These are phyloP conservation scores for Carterocephalus palaemon DNA, from an alignment of 2,888 invertebrate genomes.

Conservation along the genomic window DNA sequence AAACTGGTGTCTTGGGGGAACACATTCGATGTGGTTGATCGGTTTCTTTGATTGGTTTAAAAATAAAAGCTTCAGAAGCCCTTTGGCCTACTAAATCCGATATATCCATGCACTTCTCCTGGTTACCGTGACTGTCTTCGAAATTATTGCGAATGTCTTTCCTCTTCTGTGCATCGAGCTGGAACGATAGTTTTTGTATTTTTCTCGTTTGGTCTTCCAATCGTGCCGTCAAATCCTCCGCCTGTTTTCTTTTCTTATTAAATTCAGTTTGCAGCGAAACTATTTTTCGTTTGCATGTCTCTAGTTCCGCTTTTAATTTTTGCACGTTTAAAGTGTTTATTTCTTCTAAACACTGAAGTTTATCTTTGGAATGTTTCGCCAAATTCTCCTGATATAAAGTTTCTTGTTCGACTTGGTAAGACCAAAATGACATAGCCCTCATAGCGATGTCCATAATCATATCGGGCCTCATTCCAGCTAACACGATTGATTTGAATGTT, in stretches of 20 bases:
- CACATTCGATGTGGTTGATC: slow-evolving; percentile 50
- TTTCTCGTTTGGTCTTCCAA: slow-evolving; percentile 68
- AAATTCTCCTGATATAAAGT: slow-evolving; percentile 70
- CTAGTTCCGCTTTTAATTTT: slow-evolving; percentile 69
- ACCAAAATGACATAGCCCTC: slow-evolving; percentile 77
- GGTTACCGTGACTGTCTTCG: slow-evolving; percentile 44
- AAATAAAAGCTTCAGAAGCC: slow-evolving; percentile 60
- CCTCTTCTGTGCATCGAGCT: slow-evolving; percentile 63
- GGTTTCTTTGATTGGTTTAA: slow-evolving; percentile 58
- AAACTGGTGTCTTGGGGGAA: slow-evolving; percentile 66
- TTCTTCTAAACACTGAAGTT: slow-evolving; percentile 69
- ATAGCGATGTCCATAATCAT: slow-evolving; percentile 76
- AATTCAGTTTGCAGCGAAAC: slow-evolving; percentile 61
- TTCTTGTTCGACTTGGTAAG: slow-evolving; percentile 75
- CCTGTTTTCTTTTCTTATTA: slow-evolving; percentile 66
- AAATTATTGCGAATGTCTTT: slow-evolving; percentile 58
- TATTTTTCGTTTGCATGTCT: slow-evolving; percentile 68
- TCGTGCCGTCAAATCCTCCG: slow-evolving; percentile 63
- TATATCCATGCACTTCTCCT: slow-evolving; percentile 65
- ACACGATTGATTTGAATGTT: slow-evolving; percentile 74
- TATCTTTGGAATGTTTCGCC: slow-evolving; percentile 68
- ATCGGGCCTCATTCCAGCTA: slow-evolving; percentile 75
- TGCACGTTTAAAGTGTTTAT: slow-evolving; percentile 63
- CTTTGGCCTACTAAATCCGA: slow-evolving; percentile 63
- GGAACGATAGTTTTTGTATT: slow-evolving; percentile 69